phyloP scores from a whole-genome alignment of 2,113 vertebrate species.

The Nibea albiflora region DNA sequence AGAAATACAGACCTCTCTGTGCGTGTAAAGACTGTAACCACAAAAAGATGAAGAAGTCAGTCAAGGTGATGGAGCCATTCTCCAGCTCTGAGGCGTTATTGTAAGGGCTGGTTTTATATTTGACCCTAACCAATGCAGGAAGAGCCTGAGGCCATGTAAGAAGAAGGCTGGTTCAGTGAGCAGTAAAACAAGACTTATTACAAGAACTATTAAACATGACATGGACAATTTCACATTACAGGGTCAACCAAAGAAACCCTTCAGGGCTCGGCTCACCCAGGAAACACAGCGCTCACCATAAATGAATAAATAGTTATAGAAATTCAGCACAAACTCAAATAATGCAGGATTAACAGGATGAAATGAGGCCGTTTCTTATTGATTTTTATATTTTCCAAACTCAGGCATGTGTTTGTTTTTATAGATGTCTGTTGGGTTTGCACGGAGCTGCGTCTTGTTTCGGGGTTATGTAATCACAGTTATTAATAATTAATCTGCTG shows the following conservation, averaged over 20 bases:
- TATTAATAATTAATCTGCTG: constrained; percentile 39
- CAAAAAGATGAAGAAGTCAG: background rate
- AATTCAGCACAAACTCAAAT: background rate
- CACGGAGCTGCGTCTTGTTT: background rate
- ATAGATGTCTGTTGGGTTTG: background rate
- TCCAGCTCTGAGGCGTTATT: constrained; percentile 9
- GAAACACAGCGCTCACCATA: background rate
- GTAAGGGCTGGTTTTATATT: constrained; percentile 59
- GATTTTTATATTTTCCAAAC: background rate
- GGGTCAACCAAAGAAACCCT: constrained; percentile 16
- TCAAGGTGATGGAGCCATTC: constrained; percentile 9
- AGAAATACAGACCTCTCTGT: background rate
- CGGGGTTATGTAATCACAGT: background rate
- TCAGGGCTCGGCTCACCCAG: background rate
- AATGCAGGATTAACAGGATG: background rate
- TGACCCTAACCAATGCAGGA: constrained; percentile 57
- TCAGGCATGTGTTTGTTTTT: background rate
- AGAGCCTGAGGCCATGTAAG: constrained; percentile 45
- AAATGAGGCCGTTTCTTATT: background rate
- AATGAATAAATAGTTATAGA: background rate
- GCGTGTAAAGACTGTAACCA: background rate
- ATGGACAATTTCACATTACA: constrained; percentile 27
- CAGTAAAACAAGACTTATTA: constrained; percentile 61
- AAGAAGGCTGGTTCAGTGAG: constrained; percentile 41
- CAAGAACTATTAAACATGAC: constrained; percentile 47